Evolutionary conservation across 1,140 invertebrate species (phyloP), one percentile per base, ranked within the genome.

Genomic region (Maniola jurtina): DNA sequence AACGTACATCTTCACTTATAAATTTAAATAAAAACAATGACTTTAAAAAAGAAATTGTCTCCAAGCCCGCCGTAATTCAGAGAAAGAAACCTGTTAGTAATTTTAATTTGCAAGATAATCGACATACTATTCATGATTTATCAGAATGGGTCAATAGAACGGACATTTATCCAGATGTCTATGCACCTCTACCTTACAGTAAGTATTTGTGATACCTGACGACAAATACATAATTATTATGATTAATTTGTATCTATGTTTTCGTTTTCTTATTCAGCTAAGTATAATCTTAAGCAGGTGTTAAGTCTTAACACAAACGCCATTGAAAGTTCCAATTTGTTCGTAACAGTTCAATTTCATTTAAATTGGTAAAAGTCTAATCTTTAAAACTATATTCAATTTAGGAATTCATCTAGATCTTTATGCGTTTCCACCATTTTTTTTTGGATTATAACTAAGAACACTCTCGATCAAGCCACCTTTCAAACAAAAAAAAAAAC

Each of bases 101-200:
- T 11, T n/a, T 60, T 13, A 64, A 38, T 38, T 25, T 36, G 36
- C 59, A 77, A 42, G 68, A 84, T 25, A 75, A 85, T 64, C 81
- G 86, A 8, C 88, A 90, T 54, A 86, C 84, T 4, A 40, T 89
- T 13, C 80, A 86, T 59, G 84, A 89, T 15, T 71, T 81, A 52
- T 75, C 77, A 6, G 81, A 86, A 61, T 89, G 86, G 86, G 78
- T 66, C 8, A 89, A 89, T 64, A 84, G 88, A 62, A 86, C 84
- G 5, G 79, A 80, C 64, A 82, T 81, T 60, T 90, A 88, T 74
- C 86, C 86, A 42, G 88, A 90, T 65, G 88, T 90, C 33, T 90
- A 90, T 59, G 88, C 86, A 40, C 88, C 88, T 56, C 67, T 90
- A 40, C 88, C 88, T 33, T 90, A 88, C 61, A 90, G 88, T 90